Base-by-base conservation (phyloP, 2,113 vertebrate genomes). In the Myotis yumanensis region DNA sequence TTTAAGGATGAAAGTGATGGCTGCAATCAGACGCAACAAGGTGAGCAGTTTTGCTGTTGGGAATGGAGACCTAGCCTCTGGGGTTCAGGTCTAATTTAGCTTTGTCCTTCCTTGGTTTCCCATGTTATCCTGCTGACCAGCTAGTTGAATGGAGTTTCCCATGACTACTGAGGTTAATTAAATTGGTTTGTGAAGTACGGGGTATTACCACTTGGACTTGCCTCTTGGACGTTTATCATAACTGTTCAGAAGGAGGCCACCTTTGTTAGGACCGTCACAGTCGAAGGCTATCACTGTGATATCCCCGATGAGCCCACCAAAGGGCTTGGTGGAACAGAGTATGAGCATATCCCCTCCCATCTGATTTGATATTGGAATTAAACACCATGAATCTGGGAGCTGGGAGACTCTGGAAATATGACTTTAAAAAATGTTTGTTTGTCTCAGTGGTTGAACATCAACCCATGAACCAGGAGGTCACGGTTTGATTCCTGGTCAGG, bases 1-100 rank as follows among this genome's bases (percentile, higher is more conserved):
- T 96, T 95, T 76, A 92, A 94, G 92, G 79, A 95, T 93, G 90
- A 89, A 94, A 52, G 66, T 52, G 64, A 93, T 81, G 86, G 57
- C 17, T 81, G 66, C 86, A 94, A 91, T 94, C 94, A 94, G 91
- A 90, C 12, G 14, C 68, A 46, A 81, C 89, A 93, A 96, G 92
- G 86, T 30, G 23, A 75, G 76, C n/a, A 59, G 40, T 82, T 68
- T 71, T 35, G 18, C 75, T 51, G 35, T 32, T 87, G 59, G 75
- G 90, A 95, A 68, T 6, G 76, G 75, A 68, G 40, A 80, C 43
- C 71, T 48, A 22, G 40, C 7, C 76, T 79, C 72, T 1, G 8
- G 84, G 18, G 54, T 73, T 62, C 1, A 4, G 12, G 35, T 87
- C 28, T 40, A 59, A 64, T 46, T 40, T 83, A 57, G 16, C 80